Evolutionary conservation across 1,140 invertebrate genomes (phyloP).

Genomic region (Mamestra configurata): DNA sequence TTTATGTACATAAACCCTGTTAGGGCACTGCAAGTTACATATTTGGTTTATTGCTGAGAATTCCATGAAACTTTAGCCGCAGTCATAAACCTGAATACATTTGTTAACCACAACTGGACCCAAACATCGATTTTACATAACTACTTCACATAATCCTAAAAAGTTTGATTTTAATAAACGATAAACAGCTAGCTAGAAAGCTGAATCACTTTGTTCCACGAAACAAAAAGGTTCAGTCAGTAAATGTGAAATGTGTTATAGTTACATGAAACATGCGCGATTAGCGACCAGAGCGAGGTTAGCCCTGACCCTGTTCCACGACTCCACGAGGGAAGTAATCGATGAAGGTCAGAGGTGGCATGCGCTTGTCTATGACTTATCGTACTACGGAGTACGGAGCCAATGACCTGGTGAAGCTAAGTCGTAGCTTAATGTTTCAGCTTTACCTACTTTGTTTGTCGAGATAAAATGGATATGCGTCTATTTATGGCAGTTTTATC

Average conservation of each 20-base stretch:
- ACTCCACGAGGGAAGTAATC: constrained; percentile 8
- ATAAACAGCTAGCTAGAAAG: background rate
- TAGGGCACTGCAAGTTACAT: too few species aligned
- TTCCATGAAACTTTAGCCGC: too few species aligned
- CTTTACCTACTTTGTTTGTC: constrained; percentile 3
- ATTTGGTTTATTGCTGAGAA: too few species aligned
- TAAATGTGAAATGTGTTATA: background rate
- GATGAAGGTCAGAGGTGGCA: constrained; percentile 12
- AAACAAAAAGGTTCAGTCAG: background rate
- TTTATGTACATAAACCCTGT: too few species aligned
- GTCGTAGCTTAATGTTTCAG: background rate
- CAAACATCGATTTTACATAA: background rate
- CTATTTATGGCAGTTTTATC: background rate
- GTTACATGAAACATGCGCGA: constrained; percentile 1
- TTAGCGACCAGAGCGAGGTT: background rate
- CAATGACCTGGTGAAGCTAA: background rate
- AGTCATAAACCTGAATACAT: background rate
- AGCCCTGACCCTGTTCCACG: background rate
- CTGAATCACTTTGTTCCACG: constrained; percentile 7
- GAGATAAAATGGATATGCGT: background rate
- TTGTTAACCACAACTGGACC: background rate
- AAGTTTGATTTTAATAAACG: background rate
- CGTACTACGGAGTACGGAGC: background rate
- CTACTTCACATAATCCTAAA: background rate
- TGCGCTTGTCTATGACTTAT: constrained; percentile 4